phyloP scores from a whole-genome alignment of 2,888 invertebrate species.

The Cosmia pyralina region DNA sequence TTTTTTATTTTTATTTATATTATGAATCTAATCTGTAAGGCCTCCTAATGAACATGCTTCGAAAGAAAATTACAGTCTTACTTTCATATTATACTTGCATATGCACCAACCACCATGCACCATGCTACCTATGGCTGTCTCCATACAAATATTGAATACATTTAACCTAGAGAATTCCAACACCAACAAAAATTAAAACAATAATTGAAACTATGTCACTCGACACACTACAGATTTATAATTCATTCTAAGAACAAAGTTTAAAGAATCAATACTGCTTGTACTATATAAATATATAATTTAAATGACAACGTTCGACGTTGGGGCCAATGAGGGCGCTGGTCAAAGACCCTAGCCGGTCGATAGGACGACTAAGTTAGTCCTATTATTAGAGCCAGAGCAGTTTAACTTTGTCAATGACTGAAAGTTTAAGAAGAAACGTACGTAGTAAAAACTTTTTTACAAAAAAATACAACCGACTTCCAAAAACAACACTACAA shows the following conservation, averaged over 20 bases:
- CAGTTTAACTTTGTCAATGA: not conserved
- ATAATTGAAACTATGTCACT: conserved; percentile 32
- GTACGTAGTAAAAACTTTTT: too few relatives aligned
- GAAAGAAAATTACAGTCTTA: not conserved
- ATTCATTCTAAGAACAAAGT: conserved; percentile 18
- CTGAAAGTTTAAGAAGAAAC: too few relatives aligned
- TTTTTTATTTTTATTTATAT: too few relatives aligned
- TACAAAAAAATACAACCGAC: too few relatives aligned
- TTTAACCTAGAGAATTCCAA: not conserved
- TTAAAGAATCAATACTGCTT: conserved; percentile 29
- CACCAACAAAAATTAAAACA: conserved; percentile 3
- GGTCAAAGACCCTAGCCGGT: conserved; percentile 55
- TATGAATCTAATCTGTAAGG: not conserved
- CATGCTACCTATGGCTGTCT: not conserved
- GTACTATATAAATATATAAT: conserved; percentile 56
- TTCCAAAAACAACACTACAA: too few relatives aligned
- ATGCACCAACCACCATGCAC: too few relatives aligned
- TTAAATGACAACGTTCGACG: conserved; percentile 27
- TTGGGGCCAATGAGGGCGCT: conserved; percentile 28
- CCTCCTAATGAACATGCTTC: not conserved
- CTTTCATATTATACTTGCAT: too few relatives aligned
- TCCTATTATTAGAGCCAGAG: conserved; percentile 1
- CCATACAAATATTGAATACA: not conserved
- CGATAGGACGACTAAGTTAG: conserved; percentile 29
- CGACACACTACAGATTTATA: conserved; percentile 12